Evolutionary conservation across 2,888 invertebrate species (phyloP).

Genomic region (Hymenopus coronatus): DNA sequence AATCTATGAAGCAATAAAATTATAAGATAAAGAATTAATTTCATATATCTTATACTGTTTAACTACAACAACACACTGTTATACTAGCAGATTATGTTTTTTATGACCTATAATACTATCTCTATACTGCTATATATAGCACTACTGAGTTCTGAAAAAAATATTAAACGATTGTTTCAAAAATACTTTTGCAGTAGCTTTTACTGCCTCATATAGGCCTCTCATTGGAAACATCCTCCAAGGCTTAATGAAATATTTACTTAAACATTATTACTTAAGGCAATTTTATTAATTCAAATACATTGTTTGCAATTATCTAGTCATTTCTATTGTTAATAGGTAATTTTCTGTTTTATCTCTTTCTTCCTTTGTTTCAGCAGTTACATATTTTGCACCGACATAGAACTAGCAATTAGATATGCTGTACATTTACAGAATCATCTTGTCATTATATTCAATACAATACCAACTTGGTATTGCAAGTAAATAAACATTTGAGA

Average conservation of each 20-base stretch:
- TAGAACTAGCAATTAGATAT: constrained; percentile 12
- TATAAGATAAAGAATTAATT: background rate
- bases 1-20: background rate
- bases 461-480: constrained; percentile 5
- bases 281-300: background rate
- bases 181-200: background rate
- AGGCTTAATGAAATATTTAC: background rate
- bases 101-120: background rate
- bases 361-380: constrained; percentile 18
- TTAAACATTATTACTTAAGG: background rate
- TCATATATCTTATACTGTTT: background rate
- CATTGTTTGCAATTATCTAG: background rate
- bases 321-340: background rate
- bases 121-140: background rate
- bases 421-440: background rate
- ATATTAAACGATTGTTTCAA: background rate
- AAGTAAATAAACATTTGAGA: background rate
- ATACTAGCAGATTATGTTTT: background rate
- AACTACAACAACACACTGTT: background rate
- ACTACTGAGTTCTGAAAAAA: background rate
- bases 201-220: background rate
- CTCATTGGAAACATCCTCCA: background rate
- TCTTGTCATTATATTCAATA: background rate
- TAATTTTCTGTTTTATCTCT: background rate
- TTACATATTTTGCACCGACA: constrained; percentile 11